Percentiles rank a stretch among this genome's conserved stretches.
These are phyloP conservation scores for Oreortyx pictus DNA, from an alignment of 2,797 vertebrate genomes.

Conservation along the genomic window DNA sequence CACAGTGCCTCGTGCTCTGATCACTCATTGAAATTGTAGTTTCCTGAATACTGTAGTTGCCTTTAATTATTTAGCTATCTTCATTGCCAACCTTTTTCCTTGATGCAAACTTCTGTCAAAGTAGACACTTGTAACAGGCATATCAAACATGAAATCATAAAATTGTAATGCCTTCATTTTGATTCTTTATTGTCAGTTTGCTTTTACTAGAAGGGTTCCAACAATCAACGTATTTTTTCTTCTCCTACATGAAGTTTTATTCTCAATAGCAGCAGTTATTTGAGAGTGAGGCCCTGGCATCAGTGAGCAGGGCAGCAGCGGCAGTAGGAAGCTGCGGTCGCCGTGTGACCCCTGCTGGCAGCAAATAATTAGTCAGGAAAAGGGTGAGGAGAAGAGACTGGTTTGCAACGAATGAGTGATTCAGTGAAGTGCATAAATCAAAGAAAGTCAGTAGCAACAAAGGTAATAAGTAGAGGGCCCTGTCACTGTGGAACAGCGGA, in stretches of 20 bases:
- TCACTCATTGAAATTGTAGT: neutral
- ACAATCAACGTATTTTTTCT: neutral
- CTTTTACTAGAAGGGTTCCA: neutral
- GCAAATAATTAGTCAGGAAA: neutral
- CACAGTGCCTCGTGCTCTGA: neutral
- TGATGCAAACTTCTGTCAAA: neutral
- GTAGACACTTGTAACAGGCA: neutral
- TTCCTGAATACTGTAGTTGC: neutral
- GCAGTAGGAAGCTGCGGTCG: neutral
- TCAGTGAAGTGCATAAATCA: neutral
- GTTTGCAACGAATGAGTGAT: neutral
- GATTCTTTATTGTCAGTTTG: neutral
- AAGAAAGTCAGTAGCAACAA: neutral
- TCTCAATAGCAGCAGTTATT: neutral
- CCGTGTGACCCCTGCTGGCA: conserved; percentile 54
- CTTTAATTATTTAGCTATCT: neutral
- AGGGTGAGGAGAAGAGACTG: neutral
- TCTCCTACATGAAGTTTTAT: neutral
- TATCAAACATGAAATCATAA: neutral
- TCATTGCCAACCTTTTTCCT: neutral
- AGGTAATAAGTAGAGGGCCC: neutral
- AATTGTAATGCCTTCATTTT: neutral
- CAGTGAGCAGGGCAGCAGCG: fast-evolving
- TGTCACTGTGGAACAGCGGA: neutral
- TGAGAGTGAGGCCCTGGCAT: neutral